Base-by-base conservation (phyloP, 2,888 invertebrate genomes). In the Spilarctia lutea region DNA sequence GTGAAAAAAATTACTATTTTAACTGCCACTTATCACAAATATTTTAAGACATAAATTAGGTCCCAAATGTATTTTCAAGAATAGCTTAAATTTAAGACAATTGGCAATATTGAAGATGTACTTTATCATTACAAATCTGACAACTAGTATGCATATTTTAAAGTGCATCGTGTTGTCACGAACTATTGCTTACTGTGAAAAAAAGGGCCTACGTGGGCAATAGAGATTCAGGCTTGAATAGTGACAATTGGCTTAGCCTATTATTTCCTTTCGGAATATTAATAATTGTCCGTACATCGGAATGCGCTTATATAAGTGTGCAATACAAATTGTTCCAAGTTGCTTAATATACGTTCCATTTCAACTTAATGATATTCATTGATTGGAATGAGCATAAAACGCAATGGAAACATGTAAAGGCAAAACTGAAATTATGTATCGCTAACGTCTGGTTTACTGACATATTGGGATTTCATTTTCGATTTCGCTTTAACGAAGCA, bases 241-340 rank as follows among this genome's bases (percentile, higher is more conserved):
- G 82, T 86, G 84, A 84, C 69, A 74, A 76, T 80, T 76, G 75
- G 74, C 68, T 65, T 81, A 79, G 74, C 71, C 75, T 78, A 76
- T 71, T 60, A 78, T 79, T 82, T 80, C 76, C 75, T 70, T 68
- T 75, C 75, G 79, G 77, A 75, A 76, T 80, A 75, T 77, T 71
- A 82, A 73, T 72, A 30, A 78, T 85, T 86, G 87, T 75, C 71
- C n/a, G 68, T 90, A 90, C 88, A 88, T 90, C 87, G 86, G 83
- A 74, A 82, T 85, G 81, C 79, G 78, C 71, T 83, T 66, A 65
- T 52, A 35, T 13, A 30, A 27, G n/a, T 48, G 63, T 65, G 63
- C 63, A 72, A 72, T 72, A 8, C 7, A 67, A 39, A 75, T 78
- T 80, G 73, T 80, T 68, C 33, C 48, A 24, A 76, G 75, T 72